phyloP scores from a whole-genome alignment of 1,140 invertebrate species.

The Drosophila pachea region DNA sequence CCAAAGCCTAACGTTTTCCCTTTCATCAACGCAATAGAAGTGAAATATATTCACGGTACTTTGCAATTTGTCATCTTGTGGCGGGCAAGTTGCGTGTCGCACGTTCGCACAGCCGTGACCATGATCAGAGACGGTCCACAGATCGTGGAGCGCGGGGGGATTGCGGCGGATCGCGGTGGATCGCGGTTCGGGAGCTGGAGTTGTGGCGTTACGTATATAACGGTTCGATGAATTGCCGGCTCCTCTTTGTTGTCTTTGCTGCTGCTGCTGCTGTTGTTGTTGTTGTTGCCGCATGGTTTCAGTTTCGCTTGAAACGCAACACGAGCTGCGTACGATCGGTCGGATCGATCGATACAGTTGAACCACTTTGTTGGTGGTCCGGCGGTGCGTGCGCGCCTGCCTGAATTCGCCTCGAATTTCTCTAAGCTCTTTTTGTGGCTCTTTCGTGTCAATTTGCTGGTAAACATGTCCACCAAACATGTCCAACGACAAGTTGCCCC shows the following conservation, averaged over 20 bases:
- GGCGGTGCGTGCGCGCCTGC: slow-evolving; percentile 16
- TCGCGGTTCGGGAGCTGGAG: slow-evolving; percentile 2
- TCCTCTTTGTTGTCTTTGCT: slow-evolving; percentile 38
- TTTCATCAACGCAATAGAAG: slow-evolving; percentile 14
- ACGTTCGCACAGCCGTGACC: slow-evolving; percentile 43
- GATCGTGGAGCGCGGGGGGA: neutral
- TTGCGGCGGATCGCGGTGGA: no score
- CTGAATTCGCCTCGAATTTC: slow-evolving; percentile 60
- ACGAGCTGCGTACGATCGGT: slow-evolving; percentile 20
- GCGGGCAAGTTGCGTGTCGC: slow-evolving; percentile 37
- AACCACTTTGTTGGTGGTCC: slow-evolving; percentile 50
- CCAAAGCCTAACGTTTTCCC: slow-evolving; percentile 30
- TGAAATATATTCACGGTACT: slow-evolving; percentile 8
- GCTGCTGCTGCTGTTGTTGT: no score
- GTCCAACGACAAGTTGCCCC: slow-evolving; percentile 43
- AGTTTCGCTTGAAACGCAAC: slow-evolving; percentile 54
- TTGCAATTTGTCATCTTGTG: slow-evolving; percentile 41
- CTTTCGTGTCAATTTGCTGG: slow-evolving; percentile 67
- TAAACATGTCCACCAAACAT: slow-evolving; percentile 61
- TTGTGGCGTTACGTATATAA: neutral
- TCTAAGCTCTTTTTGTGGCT: slow-evolving; percentile 54
- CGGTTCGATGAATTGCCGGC: slow-evolving; percentile 18
- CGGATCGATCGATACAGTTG: slow-evolving; percentile 32
- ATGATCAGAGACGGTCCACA: slow-evolving; percentile 1
- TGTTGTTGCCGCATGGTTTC: slow-evolving; percentile 42